Conservation (phyloP, 2,797 vertebrate genomes). For the Onychomys arenicola region DNA sequence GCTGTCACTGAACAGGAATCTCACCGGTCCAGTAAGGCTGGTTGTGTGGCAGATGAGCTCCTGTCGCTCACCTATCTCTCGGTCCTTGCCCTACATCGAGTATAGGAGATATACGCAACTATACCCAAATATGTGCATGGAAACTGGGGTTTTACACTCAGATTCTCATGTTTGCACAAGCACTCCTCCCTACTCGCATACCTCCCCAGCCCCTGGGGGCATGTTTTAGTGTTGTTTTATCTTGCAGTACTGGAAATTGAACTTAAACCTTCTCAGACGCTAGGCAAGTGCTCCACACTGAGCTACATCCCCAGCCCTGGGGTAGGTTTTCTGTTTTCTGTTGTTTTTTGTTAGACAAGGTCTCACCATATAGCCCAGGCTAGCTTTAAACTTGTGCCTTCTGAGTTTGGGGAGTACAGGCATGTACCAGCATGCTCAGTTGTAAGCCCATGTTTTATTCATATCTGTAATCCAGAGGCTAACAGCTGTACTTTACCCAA, state of each 20-base stretch:
- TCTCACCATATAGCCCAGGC: not conserved
- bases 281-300: not conserved
- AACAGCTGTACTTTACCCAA: not conserved
- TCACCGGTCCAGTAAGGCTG: not conserved
- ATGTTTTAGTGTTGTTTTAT: not conserved
- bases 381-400: not conserved
- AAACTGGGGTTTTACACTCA: not conserved
- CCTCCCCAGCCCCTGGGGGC: not conserved
- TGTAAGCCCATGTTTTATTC: slow-evolving; percentile 3
- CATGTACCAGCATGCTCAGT: not conserved
- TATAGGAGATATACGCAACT: not conserved
- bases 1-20: not conserved
- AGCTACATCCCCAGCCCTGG: not conserved
- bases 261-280: not conserved
- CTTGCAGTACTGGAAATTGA: not conserved
- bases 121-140: not conserved
- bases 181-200: not conserved
- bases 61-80: not conserved
- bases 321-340: not conserved
- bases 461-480: slow-evolving; percentile 6
- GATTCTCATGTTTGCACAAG: not conserved
- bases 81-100: not conserved
- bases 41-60: not conserved
- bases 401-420: not conserved
- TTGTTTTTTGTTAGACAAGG: no score